Evolutionary conservation across 2,113 vertebrate species (phyloP), one percentile per base, ranked within the genome.

Genomic region (Neoarius graeffei): DNA sequence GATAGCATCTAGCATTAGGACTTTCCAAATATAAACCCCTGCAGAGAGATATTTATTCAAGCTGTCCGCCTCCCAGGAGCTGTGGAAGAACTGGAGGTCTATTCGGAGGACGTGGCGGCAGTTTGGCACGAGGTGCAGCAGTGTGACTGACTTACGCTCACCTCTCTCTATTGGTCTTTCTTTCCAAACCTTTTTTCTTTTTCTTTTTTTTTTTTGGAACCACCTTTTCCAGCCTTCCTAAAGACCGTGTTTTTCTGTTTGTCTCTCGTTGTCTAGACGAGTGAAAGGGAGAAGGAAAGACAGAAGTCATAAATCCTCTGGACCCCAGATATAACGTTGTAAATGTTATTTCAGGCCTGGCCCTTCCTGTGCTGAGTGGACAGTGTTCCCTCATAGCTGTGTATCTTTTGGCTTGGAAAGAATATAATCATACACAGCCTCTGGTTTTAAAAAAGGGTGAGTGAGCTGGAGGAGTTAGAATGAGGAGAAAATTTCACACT

Each of bases 81-180:
- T 87, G 91, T 85, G 88, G 90, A 90, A 81, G 81, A 59, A 81
- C 91, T 90, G 50, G 66, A 48, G 91, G 89, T 92, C 88, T 94
- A 92, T 93, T 89, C 87, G 91, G 91, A 85, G 88, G 83, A 86
- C 87, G 52, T 91, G 92, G 87, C 89, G 85, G 88, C 71, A 89
- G 83, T 86, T 92, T 89, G 90, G 91, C 89, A 91, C 88, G n/a
- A 87, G 89, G 77, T 69, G 84, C 56, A 73, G 52, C 9, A 50
- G 56, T 85, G 62, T 79, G 50, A 81, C 50, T 66, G 27, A 86
- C 81, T 82, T 60, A 19, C 15, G 25, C 81, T 60, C 87, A 84
- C 50, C 57, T 13, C 57, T 81, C 20, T 27, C 20, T 52, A 13
- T 74, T 42, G 0, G 42, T 76, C 52, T 48, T 77, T 67, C 6